These are phyloP conservation scores for Apis florea DNA, from an alignment of 1,140 invertebrate genomes.

Conservation along the genomic window DNA sequence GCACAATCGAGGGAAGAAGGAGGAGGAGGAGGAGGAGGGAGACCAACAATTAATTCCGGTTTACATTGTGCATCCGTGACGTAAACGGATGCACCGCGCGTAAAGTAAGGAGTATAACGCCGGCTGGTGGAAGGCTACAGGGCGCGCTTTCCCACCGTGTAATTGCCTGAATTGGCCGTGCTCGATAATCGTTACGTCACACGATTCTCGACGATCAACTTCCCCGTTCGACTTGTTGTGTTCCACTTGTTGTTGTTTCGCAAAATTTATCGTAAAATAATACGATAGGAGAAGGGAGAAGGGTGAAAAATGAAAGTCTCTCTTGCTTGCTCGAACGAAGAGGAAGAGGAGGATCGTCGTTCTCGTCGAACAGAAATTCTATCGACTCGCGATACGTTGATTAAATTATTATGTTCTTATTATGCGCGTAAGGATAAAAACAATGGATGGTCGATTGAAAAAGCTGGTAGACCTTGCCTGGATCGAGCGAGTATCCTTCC, in stretches of 20 bases:
- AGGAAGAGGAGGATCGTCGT: too few relatives aligned
- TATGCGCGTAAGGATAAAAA: background rate
- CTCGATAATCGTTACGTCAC: conserved; percentile 72
- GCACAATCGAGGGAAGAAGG: conserved; percentile 26
- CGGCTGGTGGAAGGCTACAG: conserved; percentile 41
- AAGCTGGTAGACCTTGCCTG: conserved; percentile 28
- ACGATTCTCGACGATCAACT: conserved; percentile 40
- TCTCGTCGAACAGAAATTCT: too few relatives aligned
- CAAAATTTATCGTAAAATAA: background rate
- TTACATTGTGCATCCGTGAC: conserved; percentile 34
- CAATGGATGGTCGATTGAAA: conserved; percentile 10
- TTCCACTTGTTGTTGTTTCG: background rate
- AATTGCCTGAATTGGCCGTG: conserved; percentile 75
- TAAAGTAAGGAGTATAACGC: conserved; percentile 61
- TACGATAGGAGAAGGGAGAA: background rate
- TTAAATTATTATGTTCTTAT: too few relatives aligned
- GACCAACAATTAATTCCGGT: too few relatives aligned
- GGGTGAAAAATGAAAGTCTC: too few relatives aligned
- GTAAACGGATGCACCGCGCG: conserved; percentile 57
- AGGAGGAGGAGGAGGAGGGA: background rate
- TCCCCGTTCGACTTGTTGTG: conserved; percentile 11
- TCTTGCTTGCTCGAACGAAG: too few relatives aligned
- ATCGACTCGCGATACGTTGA: too few relatives aligned
- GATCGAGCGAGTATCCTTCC: conserved; percentile 35
- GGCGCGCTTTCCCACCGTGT: conserved; percentile 70